phyloP scores from a whole-genome alignment of 2,797 vertebrate species.

The Synanceia verrucosa region DNA sequence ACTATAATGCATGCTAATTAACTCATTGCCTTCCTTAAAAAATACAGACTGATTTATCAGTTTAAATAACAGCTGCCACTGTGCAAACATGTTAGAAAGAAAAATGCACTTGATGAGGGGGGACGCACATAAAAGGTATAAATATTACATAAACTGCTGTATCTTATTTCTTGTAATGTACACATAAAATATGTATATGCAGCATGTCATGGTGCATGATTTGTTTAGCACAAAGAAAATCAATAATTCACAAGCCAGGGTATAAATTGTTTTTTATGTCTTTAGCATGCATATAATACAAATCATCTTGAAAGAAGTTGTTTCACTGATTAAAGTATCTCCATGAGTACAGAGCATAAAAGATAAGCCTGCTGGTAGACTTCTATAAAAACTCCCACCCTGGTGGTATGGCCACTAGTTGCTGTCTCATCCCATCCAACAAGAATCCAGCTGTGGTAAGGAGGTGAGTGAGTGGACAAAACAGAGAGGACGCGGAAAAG shows the following conservation, averaged over 20 bases:
- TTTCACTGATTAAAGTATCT: not conserved
- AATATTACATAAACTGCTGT: not conserved
- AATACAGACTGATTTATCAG: not conserved
- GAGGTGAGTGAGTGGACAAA: constrained; percentile 42
- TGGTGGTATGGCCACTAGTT: constrained; percentile 59
- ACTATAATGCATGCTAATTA: not conserved
- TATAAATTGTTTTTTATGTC: not conserved
- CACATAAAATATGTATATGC: not conserved
- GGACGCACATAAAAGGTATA: not conserved
- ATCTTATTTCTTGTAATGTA: not conserved
- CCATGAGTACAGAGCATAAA: not conserved
- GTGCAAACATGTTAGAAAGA: not conserved
- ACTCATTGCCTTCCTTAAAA: not conserved
- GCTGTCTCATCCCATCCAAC: constrained; percentile 37
- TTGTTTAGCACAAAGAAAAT: not conserved
- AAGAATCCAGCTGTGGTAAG: constrained; percentile 36
- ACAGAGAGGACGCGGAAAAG: constrained; percentile 41
- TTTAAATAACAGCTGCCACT: not conserved
- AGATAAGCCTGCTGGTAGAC: not conserved
- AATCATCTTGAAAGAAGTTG: not conserved
- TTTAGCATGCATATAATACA: not conserved
- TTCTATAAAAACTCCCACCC: constrained; percentile 61
- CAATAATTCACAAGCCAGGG: not conserved
- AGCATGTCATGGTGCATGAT: not conserved
- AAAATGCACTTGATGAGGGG: not conserved